A percentile compares a stretch with the other conserved stretches of the same genome.
Evolutionary conservation across 2,113 vertebrate species (phyloP).

Genomic region (Nematolebias whitei): DNA sequence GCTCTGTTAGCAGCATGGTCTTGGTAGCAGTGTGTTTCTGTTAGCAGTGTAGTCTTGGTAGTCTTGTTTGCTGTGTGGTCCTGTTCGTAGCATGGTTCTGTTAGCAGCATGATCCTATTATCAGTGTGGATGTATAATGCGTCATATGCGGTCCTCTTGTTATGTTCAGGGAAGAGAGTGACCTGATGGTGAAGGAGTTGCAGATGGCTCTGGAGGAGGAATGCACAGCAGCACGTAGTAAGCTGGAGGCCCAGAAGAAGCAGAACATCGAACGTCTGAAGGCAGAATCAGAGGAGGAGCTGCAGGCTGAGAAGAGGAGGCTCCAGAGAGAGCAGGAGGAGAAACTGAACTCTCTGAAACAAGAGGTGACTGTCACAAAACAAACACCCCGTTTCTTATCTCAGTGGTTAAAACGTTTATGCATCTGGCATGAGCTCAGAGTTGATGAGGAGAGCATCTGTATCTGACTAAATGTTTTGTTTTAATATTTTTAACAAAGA

Average conservation of each 20-base stretch:
- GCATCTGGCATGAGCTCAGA: neutral
- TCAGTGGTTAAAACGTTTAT: neutral
- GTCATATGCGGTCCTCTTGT: no score
- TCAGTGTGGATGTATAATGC: no score
- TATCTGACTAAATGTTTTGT: no score
- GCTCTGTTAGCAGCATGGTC: no score
- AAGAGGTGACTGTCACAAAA: conserved; percentile 73
- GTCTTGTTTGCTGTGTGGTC: no score
- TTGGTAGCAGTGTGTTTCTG: no score
- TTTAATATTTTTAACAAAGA: no score
- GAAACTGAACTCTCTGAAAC: conserved; percentile 72
- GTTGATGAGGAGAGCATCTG: no score
- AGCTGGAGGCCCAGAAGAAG: conserved; percentile 72
- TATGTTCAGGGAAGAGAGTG: conserved; percentile 80
- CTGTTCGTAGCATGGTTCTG: no score
- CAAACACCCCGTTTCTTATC: no score
- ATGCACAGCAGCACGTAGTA: conserved; percentile 54
- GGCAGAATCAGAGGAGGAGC: conserved; percentile 75
- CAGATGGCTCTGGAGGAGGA: conserved; percentile 69
- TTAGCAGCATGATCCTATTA: no score
- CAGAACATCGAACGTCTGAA: conserved; percentile 65
- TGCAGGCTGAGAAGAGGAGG: conserved; percentile 55
- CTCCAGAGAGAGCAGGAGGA: conserved; percentile 74
- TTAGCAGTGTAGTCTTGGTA: no score
- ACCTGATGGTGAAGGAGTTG: conserved; percentile 70